These are phyloP conservation scores for Zeuzera pyrina DNA, from an alignment of 2,888 invertebrate genomes.

Conservation along the genomic window DNA sequence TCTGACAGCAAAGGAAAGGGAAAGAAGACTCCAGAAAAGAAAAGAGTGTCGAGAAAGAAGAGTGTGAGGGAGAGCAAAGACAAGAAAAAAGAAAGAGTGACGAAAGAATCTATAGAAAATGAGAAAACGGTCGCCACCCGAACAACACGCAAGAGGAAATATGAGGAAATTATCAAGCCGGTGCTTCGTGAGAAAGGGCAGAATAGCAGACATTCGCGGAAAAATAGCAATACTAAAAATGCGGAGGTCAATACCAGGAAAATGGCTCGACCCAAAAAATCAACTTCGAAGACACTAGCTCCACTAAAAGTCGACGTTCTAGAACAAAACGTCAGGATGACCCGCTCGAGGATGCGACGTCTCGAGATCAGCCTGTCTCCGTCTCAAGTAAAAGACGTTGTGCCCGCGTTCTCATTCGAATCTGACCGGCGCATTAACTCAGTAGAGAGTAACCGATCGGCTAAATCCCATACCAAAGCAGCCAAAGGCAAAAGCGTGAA, in stretches of 20 bases:
- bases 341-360: slow-evolving; percentile 44
- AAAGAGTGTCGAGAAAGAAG: slow-evolving; percentile 23
- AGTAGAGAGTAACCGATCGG: slow-evolving; percentile 37
- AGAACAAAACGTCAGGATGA: slow-evolving; percentile 52
- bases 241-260: slow-evolving; percentile 30
- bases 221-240: slow-evolving; percentile 25
- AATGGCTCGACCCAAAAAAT: slow-evolving; percentile 36
- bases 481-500: slow-evolving; percentile 13
- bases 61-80: slow-evolving; percentile 14
- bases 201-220: slow-evolving; percentile 36
- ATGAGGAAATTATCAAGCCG: slow-evolving; percentile 44
- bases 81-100: slow-evolving; percentile 31
- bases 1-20: slow-evolving; percentile 20
- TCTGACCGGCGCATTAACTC: slow-evolving; percentile 45
- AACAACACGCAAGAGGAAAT: slow-evolving; percentile 44
- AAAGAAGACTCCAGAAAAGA: slow-evolving; percentile 16
- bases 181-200: slow-evolving; percentile 61
- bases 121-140: slow-evolving; percentile 39
- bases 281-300: slow-evolving; percentile 19
- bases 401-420: slow-evolving; percentile 48
- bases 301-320: slow-evolving; percentile 25
- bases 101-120: slow-evolving; percentile 63
- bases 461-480: slow-evolving; percentile 27
- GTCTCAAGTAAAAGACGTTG: slow-evolving; percentile 37
- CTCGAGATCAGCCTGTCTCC: slow-evolving; percentile 53